Conservation (phyloP, 2,888 invertebrate genomes). For the Eilema griseolum region DNA sequence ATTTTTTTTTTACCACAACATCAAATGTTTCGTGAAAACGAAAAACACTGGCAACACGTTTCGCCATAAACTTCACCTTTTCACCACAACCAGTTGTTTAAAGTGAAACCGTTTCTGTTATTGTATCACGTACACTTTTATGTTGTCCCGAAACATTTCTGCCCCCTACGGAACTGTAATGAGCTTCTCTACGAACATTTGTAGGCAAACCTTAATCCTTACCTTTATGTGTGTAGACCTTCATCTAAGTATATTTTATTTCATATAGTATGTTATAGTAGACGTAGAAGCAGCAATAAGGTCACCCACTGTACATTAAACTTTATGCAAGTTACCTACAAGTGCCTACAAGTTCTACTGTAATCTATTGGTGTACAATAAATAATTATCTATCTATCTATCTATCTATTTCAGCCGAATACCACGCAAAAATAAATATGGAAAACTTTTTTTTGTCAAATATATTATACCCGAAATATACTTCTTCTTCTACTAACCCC, state of each 20-base stretch:
- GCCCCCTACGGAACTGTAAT: constrained; percentile 38
- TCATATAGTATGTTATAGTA: background rate
- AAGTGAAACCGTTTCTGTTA: constrained; percentile 35
- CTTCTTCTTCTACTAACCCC: too few relatives aligned
- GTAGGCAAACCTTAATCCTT: constrained; percentile 40
- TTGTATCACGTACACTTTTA: constrained; percentile 48
- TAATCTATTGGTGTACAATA: too few relatives aligned
- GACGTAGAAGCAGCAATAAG: too few relatives aligned
- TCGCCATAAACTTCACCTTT: constrained; percentile 12
- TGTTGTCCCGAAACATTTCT: constrained; percentile 44
- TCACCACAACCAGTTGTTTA: constrained; percentile 22
- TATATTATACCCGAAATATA: too few relatives aligned
- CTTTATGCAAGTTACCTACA: too few relatives aligned
- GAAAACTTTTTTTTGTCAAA: too few relatives aligned
- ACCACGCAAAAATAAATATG: too few relatives aligned
- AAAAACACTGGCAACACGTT: background rate
- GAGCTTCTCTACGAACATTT: constrained; percentile 42
- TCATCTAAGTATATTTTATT: background rate
- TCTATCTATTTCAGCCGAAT: too few relatives aligned
- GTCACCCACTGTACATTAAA: too few relatives aligned
- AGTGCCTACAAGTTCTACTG: too few relatives aligned
- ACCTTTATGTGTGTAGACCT: background rate
- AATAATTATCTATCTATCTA: too few relatives aligned
- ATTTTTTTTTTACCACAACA: too few relatives aligned
- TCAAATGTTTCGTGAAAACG: background rate